Base-by-base conservation (phyloP, 2,113 vertebrate species). In the Zeus faber region DNA sequence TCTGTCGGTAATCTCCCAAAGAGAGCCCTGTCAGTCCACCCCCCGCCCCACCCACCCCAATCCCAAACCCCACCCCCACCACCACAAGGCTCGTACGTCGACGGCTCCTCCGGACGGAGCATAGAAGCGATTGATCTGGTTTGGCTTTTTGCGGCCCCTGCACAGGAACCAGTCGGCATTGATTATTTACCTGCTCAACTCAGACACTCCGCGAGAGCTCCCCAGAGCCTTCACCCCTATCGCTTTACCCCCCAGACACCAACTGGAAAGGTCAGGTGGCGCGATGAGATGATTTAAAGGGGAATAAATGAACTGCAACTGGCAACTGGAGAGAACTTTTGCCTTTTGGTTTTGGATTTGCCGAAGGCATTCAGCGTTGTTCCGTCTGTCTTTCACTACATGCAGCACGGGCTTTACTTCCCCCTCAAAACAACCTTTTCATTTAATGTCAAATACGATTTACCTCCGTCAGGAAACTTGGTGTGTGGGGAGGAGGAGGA, bases 171-270 rank as follows among this genome's bases (percentile, higher is more conserved):
- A 59, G 68, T 71, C 70, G 4, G 70, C 67, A 55, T 74, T 79
- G 78, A 75, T 84, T 83, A 72, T 86, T 81, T 84, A 81, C 76
- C 78, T 67, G 78, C 67, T 58, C 47, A 65, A 70, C 69, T 72
- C 65, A 52, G 69, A 56, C 71, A 59, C 76, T 74, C 67, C 72
- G 71, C 60, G 2, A 64, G 41, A 49, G 63, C 48, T 66, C 69
- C 73, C 44, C 0, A 0, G 71, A 68, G 73, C 47, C 49, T 75
- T 70, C 29, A 63, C 23, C 21, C 56, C 64, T 31, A 44, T 80
- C 67, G 31, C 8, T 50, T 77, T 70, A 70, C n/a, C 71, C 58
- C 18, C 23, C 27, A 21, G 44, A 80, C 52, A 60, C 60, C 18
- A 11, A 52, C 59, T 44, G 57, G 29, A 29, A 27, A 44, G 54